Percentiles rank a stretch among this genome's conserved stretches.
Evolutionary conservation across 2,888 invertebrate genomes (phyloP).

Genomic region (Lasioglossum lativentre): DNA sequence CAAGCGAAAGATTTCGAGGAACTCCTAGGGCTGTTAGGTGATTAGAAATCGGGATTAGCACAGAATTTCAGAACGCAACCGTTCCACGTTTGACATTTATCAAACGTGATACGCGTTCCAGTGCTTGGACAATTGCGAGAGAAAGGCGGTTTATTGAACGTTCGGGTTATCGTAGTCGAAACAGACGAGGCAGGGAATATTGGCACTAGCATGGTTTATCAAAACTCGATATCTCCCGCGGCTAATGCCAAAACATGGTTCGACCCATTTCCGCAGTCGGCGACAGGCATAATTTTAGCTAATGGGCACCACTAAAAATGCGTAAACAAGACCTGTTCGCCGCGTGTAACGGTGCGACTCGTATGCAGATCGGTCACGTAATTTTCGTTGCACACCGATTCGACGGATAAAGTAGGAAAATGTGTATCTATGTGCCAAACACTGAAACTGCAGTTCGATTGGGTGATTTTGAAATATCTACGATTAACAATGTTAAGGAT

Average conservation of each 20-base stretch:
- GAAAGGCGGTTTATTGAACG: conserved; percentile 17
- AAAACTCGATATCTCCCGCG: conserved; percentile 26
- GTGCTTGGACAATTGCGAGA: not conserved
- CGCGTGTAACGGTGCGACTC: not conserved
- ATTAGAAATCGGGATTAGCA: not conserved
- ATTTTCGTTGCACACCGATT: not conserved
- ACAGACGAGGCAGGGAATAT: conserved; percentile 1
- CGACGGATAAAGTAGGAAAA: not conserved
- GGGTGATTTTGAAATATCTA: not conserved
- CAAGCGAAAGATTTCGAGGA: not conserved
- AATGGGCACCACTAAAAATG: not conserved
- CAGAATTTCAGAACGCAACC: not conserved
- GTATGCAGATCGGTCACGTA: not conserved
- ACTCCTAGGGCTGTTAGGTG: not conserved
- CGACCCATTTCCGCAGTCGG: conserved; percentile 25
- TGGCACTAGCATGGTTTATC: conserved; percentile 19
- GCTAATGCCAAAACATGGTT: conserved; percentile 16
- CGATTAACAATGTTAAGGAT: not conserved
- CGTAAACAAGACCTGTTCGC: not conserved
- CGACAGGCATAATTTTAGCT: not conserved
- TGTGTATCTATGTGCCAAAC: not conserved
- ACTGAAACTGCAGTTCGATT: not conserved
- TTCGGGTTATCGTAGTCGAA: not conserved
- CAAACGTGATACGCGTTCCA: conserved; percentile 10
- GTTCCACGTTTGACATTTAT: conserved; percentile 26